Percentiles rank a stretch among this genome's conserved stretches.
Evolutionary conservation across 2,888 invertebrate genomes (phyloP).

Genomic region (Cerceris ruficornis): DNA sequence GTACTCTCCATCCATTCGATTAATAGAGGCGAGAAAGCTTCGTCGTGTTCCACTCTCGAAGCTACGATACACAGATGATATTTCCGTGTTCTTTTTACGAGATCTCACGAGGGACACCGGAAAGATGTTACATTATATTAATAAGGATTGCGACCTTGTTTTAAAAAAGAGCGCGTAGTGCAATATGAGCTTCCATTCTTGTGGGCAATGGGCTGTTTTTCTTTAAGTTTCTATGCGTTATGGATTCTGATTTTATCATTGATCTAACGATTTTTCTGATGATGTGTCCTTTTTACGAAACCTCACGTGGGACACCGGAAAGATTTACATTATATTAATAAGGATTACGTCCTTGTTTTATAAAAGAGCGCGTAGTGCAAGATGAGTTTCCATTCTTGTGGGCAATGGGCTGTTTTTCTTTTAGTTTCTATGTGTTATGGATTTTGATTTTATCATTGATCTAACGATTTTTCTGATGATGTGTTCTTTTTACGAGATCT

Average conservation of each 20-base stretch:
- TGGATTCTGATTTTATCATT: too few relatives aligned
- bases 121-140: slow-evolving; percentile 17
- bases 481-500: slow-evolving; percentile 1
- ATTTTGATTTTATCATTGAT: too few relatives aligned
- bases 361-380: too few relatives aligned
- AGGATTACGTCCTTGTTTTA: background rate
- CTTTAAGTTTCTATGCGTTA: too few relatives aligned
- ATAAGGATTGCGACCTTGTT: background rate
- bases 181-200: too few relatives aligned
- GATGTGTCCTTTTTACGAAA: background rate
- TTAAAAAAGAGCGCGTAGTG: too few relatives aligned
- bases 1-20: background rate
- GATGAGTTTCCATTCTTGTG: too few relatives aligned
- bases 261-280: too few relatives aligned
- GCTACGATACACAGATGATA: slow-evolving; percentile 6
- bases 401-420: too few relatives aligned
- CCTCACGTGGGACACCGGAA: background rate
- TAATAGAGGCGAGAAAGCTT: slow-evolving; percentile 23
- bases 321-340: slow-evolving; percentile 16
- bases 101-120: background rate
- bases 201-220: too few relatives aligned
- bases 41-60: background rate
- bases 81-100: slow-evolving; percentile 6
- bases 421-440: too few relatives aligned
- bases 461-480: too few relatives aligned